Evolutionary conservation across 2,888 invertebrate species (phyloP).

Genomic region (Stenurella melanura): DNA sequence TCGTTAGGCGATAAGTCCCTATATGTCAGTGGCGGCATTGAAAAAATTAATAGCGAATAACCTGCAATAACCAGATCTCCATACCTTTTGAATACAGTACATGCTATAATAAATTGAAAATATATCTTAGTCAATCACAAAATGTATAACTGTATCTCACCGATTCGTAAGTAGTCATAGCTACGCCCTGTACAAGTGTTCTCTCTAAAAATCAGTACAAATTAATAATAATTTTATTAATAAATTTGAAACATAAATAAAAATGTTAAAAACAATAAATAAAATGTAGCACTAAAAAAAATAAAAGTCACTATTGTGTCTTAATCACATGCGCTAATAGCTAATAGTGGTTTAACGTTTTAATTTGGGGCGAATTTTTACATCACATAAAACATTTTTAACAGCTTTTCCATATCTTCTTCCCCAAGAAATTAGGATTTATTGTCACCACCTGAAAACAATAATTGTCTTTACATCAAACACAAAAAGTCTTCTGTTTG

Average conservation of each 20-base stretch:
- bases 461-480: background rate
- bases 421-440: conserved; percentile 46
- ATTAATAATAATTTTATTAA: conserved; percentile 44
- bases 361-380: conserved; percentile 45
- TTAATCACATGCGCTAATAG: conserved; percentile 62
- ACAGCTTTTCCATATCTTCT: conserved; percentile 31
- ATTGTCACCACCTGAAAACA: conserved; percentile 38
- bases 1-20: no score
- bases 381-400: conserved; percentile 49
- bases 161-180: conserved; percentile 5
- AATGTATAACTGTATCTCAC: background rate
- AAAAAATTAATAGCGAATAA: background rate
- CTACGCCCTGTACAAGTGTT: conserved; percentile 39
- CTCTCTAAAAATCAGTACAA: conserved; percentile 37
- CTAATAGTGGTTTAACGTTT: conserved; percentile 51
- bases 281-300: conserved; percentile 60
- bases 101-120: background rate
- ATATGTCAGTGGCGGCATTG: no score
- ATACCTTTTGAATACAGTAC: background rate
- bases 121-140: background rate
- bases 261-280: conserved; percentile 58
- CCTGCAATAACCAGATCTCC: background rate
- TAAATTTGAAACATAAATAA: conserved; percentile 50
- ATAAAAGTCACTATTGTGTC: conserved; percentile 61
- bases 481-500: no score